phyloP scores from a whole-genome alignment of 2,888 invertebrate genomes.

The Lomographa bimaculata region DNA sequence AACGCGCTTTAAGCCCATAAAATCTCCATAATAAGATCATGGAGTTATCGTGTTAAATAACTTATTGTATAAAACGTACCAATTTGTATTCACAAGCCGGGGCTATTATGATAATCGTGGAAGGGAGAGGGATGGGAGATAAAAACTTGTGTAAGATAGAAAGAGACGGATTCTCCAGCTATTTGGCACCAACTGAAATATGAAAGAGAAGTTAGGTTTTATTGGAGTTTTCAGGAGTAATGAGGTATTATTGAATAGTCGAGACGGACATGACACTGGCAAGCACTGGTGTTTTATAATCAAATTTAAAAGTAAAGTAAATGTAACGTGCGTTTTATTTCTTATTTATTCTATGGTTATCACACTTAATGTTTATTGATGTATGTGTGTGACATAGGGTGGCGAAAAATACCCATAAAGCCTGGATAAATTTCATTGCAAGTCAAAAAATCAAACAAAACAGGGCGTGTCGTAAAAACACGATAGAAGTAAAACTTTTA shows the following conservation, averaged over 20 bases:
- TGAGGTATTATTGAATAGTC: conserved; percentile 40
- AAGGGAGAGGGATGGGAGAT: conserved; percentile 38
- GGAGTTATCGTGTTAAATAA: conserved; percentile 63
- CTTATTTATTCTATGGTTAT: too few species aligned
- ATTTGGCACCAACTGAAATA: conserved; percentile 48
- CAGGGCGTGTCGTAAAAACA: too few species aligned
- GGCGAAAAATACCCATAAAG: too few species aligned
- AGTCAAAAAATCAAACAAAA: too few species aligned
- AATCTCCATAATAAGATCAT: conserved; percentile 52
- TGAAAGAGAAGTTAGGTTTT: conserved; percentile 59
- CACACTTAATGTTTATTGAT: too few species aligned
- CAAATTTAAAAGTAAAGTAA: too few species aligned
- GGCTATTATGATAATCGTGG: conserved; percentile 69
- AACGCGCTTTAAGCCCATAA: conserved; percentile 38
- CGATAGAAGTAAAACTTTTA: too few species aligned
- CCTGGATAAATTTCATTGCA: too few species aligned
- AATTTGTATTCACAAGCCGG: conserved; percentile 71
- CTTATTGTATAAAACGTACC: conserved; percentile 76
- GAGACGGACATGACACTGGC: conserved; percentile 13
- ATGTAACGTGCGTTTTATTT: too few species aligned
- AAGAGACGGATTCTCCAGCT: conserved; percentile 35
- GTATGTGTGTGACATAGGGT: too few species aligned
- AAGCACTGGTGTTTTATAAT: too few species aligned
- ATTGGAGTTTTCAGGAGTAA: conserved; percentile 58
- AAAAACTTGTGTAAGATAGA: conserved; percentile 25